A percentile compares a stretch with the other conserved stretches of the same genome.
Evolutionary conservation across 2,113 vertebrate species (phyloP).

Genomic region (Nansenia antarctica): DNA sequence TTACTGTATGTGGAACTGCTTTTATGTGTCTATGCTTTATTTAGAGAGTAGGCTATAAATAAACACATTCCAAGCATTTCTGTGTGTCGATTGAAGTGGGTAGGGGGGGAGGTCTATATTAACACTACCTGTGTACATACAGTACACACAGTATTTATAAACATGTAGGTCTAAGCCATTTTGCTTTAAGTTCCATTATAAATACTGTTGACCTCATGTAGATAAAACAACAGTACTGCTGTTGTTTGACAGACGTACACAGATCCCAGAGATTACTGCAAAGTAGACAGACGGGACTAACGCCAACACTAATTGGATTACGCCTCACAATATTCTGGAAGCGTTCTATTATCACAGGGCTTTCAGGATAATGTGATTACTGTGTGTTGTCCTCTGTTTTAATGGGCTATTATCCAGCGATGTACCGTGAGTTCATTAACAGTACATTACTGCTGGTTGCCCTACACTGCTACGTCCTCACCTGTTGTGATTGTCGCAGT

Average conservation of each 20-base stretch:
- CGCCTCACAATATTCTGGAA: slow-evolving; percentile 59
- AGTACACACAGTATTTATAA: too few species aligned
- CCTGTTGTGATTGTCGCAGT: slow-evolving; percentile 20
- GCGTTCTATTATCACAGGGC: slow-evolving; percentile 68
- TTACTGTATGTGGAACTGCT: too few species aligned
- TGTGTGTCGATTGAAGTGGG: too few species aligned
- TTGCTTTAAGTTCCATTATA: too few species aligned
- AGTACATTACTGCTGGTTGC: slow-evolving; percentile 62
- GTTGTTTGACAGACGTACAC: slow-evolving; percentile 34
- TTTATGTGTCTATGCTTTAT: too few species aligned
- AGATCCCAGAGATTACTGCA: slow-evolving; percentile 50
- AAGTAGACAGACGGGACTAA: slow-evolving; percentile 48
- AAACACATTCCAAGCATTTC: too few species aligned
- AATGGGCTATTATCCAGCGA: slow-evolving; percentile 52
- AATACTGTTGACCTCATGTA: background rate
- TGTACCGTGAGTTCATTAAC: slow-evolving; percentile 69
- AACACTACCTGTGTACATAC: too few species aligned
- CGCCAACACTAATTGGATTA: slow-evolving; percentile 73
- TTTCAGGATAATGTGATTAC: slow-evolving; percentile 73
- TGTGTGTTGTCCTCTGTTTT: slow-evolving; percentile 67
- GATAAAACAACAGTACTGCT: slow-evolving; percentile 29
- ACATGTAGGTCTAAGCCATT: too few species aligned
- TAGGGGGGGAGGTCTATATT: too few species aligned
- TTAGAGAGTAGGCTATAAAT: too few species aligned
- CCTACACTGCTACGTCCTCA: slow-evolving; percentile 29